Conservation (phyloP, 2,113 vertebrate genomes). For the Xenopus laevis region DNA sequence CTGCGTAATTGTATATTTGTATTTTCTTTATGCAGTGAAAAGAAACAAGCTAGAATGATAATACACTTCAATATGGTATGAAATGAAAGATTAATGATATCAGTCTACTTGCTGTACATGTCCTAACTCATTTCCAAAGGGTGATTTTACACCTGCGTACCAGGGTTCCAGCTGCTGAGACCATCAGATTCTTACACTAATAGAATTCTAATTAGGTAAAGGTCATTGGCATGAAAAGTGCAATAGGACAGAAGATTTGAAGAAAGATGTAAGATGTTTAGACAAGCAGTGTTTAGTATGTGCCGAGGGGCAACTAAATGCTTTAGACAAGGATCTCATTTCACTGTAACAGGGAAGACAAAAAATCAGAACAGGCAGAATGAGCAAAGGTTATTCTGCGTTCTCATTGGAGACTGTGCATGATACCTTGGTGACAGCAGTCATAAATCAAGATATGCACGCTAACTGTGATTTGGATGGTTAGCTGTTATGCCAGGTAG, state of each 20-base stretch:
- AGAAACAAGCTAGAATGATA: slow-evolving; percentile 70
- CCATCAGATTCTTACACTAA: slow-evolving; percentile 56
- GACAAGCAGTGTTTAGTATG: slow-evolving; percentile 50
- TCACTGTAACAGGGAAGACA: slow-evolving; percentile 21
- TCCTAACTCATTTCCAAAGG: slow-evolving; percentile 74
- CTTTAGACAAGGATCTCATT: slow-evolving; percentile 48
- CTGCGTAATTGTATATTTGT: slow-evolving; percentile 57
- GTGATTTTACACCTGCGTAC: slow-evolving; percentile 80
- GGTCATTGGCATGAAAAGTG: slow-evolving; percentile 53
- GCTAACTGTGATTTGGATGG: slow-evolving; percentile 30
- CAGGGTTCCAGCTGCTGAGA: slow-evolving; percentile 64
- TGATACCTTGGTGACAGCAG: slow-evolving; percentile 47
- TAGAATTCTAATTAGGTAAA: slow-evolving; percentile 70
- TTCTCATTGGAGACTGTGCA: slow-evolving; percentile 42
- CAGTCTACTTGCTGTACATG: slow-evolving; percentile 73
- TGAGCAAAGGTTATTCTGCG: slow-evolving; percentile 49
- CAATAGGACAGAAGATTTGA: slow-evolving; percentile 46
- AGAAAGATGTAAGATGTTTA: slow-evolving; percentile 52
- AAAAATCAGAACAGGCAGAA: slow-evolving; percentile 47
- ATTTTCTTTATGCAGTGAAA: slow-evolving; percentile 69
- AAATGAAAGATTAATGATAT: slow-evolving; percentile 84
- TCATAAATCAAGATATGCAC: slow-evolving; percentile 60
- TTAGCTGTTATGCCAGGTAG: slow-evolving; percentile 52
- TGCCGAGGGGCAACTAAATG: slow-evolving; percentile 45
- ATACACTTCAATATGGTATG: slow-evolving; percentile 65